Percentiles rank a stretch among this genome's conserved stretches.
phyloP scores from a whole-genome alignment of 2,113 vertebrate genomes.

The Panthera leo region DNA sequence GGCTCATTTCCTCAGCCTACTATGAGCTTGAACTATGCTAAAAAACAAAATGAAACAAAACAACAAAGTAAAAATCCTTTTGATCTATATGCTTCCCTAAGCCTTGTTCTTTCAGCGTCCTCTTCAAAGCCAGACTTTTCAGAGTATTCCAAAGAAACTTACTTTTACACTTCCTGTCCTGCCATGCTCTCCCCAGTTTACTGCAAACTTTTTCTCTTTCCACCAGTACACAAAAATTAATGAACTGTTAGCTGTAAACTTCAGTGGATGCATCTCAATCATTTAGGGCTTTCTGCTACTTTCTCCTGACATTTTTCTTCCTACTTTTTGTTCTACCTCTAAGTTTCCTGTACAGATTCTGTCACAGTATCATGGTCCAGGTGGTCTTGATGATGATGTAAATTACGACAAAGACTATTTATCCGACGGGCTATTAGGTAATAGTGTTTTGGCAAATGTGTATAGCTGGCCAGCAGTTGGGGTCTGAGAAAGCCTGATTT shows the following conservation, averaged over 20 bases:
- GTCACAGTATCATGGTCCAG: neutral
- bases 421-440: neutral
- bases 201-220: neutral
- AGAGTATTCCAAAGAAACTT: neutral
- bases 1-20: neutral
- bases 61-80: neutral
- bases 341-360: neutral
- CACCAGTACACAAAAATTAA: neutral
- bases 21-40: neutral
- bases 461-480: neutral
- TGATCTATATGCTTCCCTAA: neutral
- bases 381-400: neutral
- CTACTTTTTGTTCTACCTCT: neutral
- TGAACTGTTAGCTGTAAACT: neutral
- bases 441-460: neutral
- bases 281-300: neutral
- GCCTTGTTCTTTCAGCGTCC: neutral
- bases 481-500: neutral
- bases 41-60: constrained; percentile 24
- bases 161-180: neutral
- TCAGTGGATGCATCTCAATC: neutral
- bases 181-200: neutral
- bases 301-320: neutral
- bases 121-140: constrained; percentile 6
- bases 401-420: neutral